A percentile compares a stretch with the other conserved stretches of the same genome.
Evolutionary conservation across 2,113 vertebrate species (phyloP).

Genomic region (Colinus virginianus): DNA sequence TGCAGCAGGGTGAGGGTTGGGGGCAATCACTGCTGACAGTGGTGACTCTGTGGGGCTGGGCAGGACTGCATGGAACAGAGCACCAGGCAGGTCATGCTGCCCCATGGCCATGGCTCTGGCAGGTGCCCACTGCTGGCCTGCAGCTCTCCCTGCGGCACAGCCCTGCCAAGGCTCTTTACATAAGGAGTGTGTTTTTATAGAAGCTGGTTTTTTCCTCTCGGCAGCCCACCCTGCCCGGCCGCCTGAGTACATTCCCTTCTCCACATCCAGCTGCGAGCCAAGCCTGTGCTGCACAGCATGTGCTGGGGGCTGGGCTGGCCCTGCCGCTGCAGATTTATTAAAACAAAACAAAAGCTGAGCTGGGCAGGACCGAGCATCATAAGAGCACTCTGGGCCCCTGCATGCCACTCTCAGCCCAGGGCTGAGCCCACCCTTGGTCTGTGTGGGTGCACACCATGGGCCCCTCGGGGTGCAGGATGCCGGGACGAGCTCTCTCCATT

Average conservation of each 20-base stretch:
- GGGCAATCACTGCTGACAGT: neutral
- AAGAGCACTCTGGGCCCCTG: neutral
- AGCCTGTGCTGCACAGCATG: neutral
- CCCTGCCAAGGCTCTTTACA: conserved; percentile 20
- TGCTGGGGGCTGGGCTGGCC: neutral
- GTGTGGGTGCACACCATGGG: neutral
- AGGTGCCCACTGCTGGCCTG: neutral
- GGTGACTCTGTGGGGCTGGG: neutral
- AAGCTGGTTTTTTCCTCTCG: neutral
- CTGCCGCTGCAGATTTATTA: neutral
- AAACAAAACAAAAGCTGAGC: conserved; percentile 62
- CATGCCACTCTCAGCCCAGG: neutral
- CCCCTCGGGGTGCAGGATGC: rapidly evolving
- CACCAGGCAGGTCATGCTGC: neutral
- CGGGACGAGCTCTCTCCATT: neutral
- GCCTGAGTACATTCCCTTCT: conserved; percentile 30
- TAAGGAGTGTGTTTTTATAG: conserved; percentile 22
- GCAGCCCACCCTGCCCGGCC: neutral
- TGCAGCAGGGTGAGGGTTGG: neutral
- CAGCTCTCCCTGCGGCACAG: rapidly evolving
- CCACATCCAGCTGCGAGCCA: neutral
- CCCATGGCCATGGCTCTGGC: neutral
- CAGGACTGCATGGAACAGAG: rapidly evolving
- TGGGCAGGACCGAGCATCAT: neutral
- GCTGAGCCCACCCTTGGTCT: neutral